phyloP scores from a whole-genome alignment of 2,888 invertebrate genomes.

The Drosophila nigricruria region DNA sequence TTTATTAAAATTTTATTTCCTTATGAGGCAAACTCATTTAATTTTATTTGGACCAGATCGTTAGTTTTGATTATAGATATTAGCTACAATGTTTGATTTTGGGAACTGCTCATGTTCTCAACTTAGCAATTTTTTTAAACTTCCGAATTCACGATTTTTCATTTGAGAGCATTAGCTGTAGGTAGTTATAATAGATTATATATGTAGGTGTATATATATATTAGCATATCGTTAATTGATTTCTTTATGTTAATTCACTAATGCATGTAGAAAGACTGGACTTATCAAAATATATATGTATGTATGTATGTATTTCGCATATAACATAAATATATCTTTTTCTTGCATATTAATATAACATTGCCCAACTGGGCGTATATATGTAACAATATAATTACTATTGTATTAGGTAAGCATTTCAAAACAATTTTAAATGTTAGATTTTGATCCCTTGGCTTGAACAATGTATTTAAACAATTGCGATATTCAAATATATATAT shows the following conservation, averaged over 20 bases:
- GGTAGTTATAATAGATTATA: constrained; percentile 11
- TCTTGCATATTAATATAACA: constrained; percentile 30
- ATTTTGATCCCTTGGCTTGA: constrained; percentile 58
- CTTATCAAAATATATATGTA: constrained; percentile 39
- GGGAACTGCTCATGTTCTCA: constrained; percentile 8
- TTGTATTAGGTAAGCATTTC: constrained; percentile 39
- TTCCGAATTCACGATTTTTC: constrained; percentile 19
- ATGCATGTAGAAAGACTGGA: constrained; percentile 38
- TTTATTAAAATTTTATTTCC: constrained; percentile 6
- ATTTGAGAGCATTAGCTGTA: constrained; percentile 11
- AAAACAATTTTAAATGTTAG: constrained; percentile 39
- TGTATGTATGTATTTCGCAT: constrained; percentile 25
- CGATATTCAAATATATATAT: constrained; percentile 10
- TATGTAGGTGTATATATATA: constrained; percentile 6
- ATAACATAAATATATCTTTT: constrained; percentile 31
- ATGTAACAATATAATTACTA: constrained; percentile 29
- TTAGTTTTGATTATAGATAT: constrained; percentile 36
- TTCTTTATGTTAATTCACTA: constrained; percentile 17
- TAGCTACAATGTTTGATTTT: constrained; percentile 27
- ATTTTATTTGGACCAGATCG: constrained; percentile 44
- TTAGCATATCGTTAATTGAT: constrained; percentile 22
- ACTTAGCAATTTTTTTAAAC: neutral
- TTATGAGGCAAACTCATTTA: constrained; percentile 17
- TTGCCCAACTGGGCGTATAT: constrained; percentile 36
- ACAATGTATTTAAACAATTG: constrained; percentile 35